Conservation (phyloP, 30 jellyfish, hydroid and myxozoan species). For the Chrysaora quinquecirrha region DNA sequence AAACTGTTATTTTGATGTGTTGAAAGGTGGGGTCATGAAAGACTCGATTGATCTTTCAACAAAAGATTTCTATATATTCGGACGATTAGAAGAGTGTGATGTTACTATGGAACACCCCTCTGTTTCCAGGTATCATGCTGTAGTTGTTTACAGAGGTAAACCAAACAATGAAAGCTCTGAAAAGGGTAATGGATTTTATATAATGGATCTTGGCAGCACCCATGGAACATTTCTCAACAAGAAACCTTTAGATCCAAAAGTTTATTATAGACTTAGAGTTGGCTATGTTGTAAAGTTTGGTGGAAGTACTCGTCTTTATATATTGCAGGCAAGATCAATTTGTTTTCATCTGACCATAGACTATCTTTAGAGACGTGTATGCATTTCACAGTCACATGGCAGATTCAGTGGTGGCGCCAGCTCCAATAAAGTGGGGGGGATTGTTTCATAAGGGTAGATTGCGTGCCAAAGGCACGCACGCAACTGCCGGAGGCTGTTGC, state of each 20-base stretch:
- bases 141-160: constrained; percentile 77
- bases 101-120: constrained; percentile 95
- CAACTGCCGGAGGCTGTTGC: no score
- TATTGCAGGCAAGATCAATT: constrained; percentile 92
- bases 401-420: no score
- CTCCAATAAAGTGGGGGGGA: no score
- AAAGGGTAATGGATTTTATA: constrained; percentile 75
- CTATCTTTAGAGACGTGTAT: no score
- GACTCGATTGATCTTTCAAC: constrained; percentile 60
- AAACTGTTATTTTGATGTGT: constrained; percentile 70
- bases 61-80: constrained; percentile 73
- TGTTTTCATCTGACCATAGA: no score
- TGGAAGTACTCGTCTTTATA: constrained; percentile 92
- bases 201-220: constrained; percentile 93
- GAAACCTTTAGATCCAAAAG: constrained; percentile 64
- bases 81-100: constrained; percentile 92
- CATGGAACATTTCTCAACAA: constrained; percentile 96
- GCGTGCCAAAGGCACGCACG: no score
- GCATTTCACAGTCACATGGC: no score
- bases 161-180: constrained; percentile 22
- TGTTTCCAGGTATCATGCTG: constrained; percentile 95
- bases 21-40: constrained; percentile 86
- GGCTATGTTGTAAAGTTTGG: constrained; percentile 96
- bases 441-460: no score
- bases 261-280: constrained; percentile 80